phyloP scores from a whole-genome alignment of 2,797 vertebrate species.

The Astyanax mexicanus region DNA sequence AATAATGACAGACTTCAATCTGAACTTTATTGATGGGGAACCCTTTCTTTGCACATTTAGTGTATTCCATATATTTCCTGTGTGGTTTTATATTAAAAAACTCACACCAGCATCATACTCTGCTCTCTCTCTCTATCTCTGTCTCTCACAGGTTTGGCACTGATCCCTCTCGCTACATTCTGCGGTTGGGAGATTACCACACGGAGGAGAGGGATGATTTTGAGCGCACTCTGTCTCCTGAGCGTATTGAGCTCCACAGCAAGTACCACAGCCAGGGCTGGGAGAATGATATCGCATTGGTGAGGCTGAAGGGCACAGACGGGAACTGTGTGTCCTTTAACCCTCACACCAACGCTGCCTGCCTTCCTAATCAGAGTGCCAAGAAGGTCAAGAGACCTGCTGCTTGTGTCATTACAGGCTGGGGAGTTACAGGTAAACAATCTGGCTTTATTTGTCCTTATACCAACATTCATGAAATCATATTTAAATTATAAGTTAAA shows the following conservation, averaged over 20 bases:
- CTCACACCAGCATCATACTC: background rate
- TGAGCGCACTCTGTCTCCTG: slow-evolving; percentile 83
- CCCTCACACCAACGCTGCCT: slow-evolving; percentile 82
- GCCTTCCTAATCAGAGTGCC: slow-evolving; percentile 75
- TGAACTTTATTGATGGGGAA: background rate
- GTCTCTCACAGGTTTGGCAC: slow-evolving; percentile 78
- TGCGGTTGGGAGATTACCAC: slow-evolving; percentile 88
- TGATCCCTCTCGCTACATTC: slow-evolving; percentile 80
- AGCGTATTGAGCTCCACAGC: slow-evolving; percentile 82
- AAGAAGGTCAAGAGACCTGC: slow-evolving; percentile 73
- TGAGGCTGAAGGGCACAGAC: slow-evolving; percentile 82
- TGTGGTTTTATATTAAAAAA: background rate
- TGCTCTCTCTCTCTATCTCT: background rate
- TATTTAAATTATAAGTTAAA: no score
- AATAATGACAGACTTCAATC: background rate
- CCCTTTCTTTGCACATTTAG: no score
- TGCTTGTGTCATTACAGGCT: slow-evolving; percentile 87
- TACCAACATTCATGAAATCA: no score
- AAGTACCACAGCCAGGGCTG: slow-evolving; percentile 84
- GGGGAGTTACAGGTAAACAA: slow-evolving; percentile 82
- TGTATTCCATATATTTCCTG: background rate
- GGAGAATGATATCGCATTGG: slow-evolving; percentile 88
- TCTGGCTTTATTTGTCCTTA: background rate
- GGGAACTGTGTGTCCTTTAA: slow-evolving; percentile 85
- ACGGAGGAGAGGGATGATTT: slow-evolving; percentile 85